A percentile compares a stretch with the other conserved stretches of the same genome.
Evolutionary conservation across 1,140 invertebrate species (phyloP).

Genomic region (Pseudomyrmex gracilis): DNA sequence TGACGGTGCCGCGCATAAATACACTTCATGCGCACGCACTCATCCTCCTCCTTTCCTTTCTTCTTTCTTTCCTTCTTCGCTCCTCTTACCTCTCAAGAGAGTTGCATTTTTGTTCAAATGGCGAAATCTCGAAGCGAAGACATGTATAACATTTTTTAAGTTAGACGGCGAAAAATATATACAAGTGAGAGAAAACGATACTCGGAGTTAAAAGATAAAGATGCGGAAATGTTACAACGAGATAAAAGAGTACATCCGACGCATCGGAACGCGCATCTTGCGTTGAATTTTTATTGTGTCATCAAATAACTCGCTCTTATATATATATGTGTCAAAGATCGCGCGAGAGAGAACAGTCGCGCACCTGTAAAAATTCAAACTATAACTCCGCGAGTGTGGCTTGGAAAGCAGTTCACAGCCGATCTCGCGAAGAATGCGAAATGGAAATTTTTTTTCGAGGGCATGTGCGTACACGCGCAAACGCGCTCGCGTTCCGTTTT

Average conservation of each 20-base stretch:
- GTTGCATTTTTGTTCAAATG: neutral
- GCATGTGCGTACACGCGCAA: conserved; percentile 1
- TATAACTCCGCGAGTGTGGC: neutral
- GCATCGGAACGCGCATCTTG: neutral
- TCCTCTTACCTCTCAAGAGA: conserved; percentile 27
- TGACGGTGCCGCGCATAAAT: conserved; percentile 74
- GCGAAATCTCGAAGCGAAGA: neutral
- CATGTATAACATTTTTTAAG: conserved; percentile 6
- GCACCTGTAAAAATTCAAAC: too few species aligned
- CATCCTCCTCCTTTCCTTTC: conserved; percentile 43
- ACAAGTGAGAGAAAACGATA: neutral
- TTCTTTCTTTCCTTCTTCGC: conserved; percentile 7
- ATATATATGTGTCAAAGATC: too few species aligned
- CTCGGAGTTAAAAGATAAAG: neutral
- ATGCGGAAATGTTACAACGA: too few species aligned
- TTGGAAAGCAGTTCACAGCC: neutral
- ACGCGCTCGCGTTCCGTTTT: conserved; percentile 22
- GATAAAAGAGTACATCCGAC: neutral
- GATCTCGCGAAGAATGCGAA: neutral
- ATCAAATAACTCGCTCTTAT: too few species aligned
- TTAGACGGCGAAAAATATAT: neutral
- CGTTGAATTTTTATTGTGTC: too few species aligned
- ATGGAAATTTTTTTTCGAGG: conserved; percentile 3
- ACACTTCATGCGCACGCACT: conserved; percentile 71
- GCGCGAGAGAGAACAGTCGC: too few species aligned